These are phyloP conservation scores for Brachyrhaphis roseni DNA, from an alignment of 2,797 vertebrate species.

Conservation along the genomic window DNA sequence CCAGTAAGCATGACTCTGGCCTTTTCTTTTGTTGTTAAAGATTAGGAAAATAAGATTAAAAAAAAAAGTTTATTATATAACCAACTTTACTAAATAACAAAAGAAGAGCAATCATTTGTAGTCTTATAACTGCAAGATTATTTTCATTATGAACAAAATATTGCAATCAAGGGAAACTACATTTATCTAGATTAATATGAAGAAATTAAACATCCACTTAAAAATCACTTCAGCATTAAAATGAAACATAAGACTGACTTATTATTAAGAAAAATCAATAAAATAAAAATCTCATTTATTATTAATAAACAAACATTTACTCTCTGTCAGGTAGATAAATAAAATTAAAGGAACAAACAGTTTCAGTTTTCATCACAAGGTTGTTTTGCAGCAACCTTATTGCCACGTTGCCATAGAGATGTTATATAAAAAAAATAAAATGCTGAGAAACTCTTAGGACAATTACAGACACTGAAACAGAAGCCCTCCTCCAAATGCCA, in stretches of 20 bases:
- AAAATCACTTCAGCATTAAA: background rate
- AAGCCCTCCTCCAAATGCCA: background rate
- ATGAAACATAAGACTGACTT: background rate
- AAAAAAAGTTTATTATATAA: background rate
- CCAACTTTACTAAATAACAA: background rate
- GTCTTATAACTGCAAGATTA: background rate
- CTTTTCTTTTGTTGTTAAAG: background rate
- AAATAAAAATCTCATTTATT: background rate
- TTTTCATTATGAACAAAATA: background rate
- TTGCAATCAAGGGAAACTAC: background rate
- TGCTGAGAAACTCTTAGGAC: background rate
- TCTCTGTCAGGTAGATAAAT: background rate
- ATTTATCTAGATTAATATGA: background rate
- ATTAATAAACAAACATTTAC: background rate
- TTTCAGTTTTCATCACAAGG: no score
- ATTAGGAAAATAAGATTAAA: background rate
- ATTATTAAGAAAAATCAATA: background rate
- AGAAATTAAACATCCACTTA: background rate
- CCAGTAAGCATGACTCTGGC: no score
- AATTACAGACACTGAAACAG: background rate
- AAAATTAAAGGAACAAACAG: background rate
- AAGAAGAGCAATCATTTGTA: background rate
- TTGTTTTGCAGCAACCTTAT: no score
- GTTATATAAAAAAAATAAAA: background rate
- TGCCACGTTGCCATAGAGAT: background rate